A percentile compares a stretch with the other conserved stretches of the same genome.
phyloP scores from a whole-genome alignment of 2,113 vertebrate species.

The Pelusios castaneus region DNA sequence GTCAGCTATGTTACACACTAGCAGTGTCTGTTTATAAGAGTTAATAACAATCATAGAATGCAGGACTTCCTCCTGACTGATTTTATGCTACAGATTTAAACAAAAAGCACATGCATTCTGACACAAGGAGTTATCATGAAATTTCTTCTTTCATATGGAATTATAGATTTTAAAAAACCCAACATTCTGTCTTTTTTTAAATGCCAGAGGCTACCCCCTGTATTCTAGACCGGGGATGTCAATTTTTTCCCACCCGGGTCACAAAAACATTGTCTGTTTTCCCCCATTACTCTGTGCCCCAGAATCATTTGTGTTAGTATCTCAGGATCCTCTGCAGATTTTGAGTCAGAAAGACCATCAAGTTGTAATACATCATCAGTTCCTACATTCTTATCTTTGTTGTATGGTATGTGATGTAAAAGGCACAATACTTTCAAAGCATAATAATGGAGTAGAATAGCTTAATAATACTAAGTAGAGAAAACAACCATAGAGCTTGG shows the following conservation, averaged over 20 bases:
- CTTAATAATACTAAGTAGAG: not conserved
- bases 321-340: not conserved
- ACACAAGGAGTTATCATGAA: not conserved
- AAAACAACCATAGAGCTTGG: not conserved
- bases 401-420: not conserved
- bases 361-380: not conserved
- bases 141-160: not conserved
- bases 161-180: not conserved
- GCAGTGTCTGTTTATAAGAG: not conserved
- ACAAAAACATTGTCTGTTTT: not conserved
- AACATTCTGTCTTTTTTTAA: not conserved
- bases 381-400: not conserved
- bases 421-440: not conserved
- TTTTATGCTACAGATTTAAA: not conserved
- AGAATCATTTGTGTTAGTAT: not conserved
- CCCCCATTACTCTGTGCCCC: not conserved
- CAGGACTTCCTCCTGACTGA: not conserved
- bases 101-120: not conserved
- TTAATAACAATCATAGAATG: not conserved
- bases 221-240: not conserved
- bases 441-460: not conserved
- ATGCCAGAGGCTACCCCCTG: not conserved
- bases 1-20: not conserved
- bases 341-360: not conserved
- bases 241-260: not conserved